phyloP scores from a whole-genome alignment of 1,140 invertebrate species.

The Plutomurus gul region DNA sequence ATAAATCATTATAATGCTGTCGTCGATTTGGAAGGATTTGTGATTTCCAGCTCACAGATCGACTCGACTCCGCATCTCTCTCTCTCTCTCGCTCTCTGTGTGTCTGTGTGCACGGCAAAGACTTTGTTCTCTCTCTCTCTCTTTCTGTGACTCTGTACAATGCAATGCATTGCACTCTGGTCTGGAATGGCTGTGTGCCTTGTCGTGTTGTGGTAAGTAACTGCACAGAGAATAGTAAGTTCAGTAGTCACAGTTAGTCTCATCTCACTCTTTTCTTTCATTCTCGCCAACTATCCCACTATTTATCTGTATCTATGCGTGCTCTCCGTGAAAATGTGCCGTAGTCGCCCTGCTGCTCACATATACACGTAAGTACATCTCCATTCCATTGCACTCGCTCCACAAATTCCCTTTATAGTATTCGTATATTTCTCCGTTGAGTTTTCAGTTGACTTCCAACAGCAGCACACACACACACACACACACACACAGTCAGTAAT shows the following conservation, averaged over 20 bases:
- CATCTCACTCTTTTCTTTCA: background rate
- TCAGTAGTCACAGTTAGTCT: background rate
- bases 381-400: no score
- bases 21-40: constrained; percentile 54
- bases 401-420: no score
- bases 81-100: background rate
- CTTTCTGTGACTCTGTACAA: no score
- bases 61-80: background rate
- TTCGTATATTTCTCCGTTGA: no score
- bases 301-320: background rate
- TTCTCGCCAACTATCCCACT: background rate
- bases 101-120: background rate
- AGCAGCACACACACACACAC: no score
- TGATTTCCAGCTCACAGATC: constrained; percentile 44
- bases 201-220: background rate
- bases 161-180: background rate
- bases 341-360: no score
- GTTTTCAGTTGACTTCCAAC: no score
- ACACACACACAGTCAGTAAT: no score
- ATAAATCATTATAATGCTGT: constrained; percentile 55
- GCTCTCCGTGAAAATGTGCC: no score
- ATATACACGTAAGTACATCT: no score
- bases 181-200: background rate
- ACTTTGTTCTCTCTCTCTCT: background rate
- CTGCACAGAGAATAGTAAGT: background rate